phyloP scores from a whole-genome alignment of 2,888 invertebrate genomes.

The Amphipoea oculea region DNA sequence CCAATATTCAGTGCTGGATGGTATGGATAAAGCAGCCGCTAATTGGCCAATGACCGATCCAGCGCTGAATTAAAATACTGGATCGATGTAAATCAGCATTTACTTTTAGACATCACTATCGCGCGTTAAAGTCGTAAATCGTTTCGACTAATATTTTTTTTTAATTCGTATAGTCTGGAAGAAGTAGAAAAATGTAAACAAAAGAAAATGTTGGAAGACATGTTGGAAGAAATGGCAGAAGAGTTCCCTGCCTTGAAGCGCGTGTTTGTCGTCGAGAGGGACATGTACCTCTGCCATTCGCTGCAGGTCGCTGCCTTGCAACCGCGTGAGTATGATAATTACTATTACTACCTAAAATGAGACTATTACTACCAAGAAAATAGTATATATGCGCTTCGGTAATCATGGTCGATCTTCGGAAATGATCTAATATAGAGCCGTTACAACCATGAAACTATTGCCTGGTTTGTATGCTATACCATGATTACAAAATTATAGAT shows the following conservation, averaged over 20 bases:
- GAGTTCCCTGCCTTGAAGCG: slow-evolving; percentile 97
- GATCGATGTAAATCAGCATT: no score
- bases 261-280: slow-evolving; percentile 98
- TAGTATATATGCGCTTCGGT: not conserved
- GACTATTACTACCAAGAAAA: not conserved
- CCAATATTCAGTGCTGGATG: not conserved
- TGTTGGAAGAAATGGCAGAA: slow-evolving; percentile 97
- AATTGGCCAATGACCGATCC: not conserved
- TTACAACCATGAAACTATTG: not conserved
- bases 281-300: slow-evolving; percentile 97
- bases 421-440: not conserved
- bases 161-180: slow-evolving; percentile 92
- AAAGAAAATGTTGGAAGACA: slow-evolving; percentile 96
- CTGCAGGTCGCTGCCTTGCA: slow-evolving; percentile 92
- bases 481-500: not conserved
- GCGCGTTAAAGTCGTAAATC: no score
- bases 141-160: not conserved
- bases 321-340: slow-evolving; percentile 77
- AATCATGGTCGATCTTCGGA: not conserved
- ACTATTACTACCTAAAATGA: not conserved
- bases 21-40: not conserved
- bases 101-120: not conserved
- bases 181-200: slow-evolving; percentile 99
- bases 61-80: not conserved
- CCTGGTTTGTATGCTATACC: not conserved